These are phyloP conservation scores for Portevinia maculata DNA, from an alignment of 2,888 invertebrate species.

Conservation along the genomic window DNA sequence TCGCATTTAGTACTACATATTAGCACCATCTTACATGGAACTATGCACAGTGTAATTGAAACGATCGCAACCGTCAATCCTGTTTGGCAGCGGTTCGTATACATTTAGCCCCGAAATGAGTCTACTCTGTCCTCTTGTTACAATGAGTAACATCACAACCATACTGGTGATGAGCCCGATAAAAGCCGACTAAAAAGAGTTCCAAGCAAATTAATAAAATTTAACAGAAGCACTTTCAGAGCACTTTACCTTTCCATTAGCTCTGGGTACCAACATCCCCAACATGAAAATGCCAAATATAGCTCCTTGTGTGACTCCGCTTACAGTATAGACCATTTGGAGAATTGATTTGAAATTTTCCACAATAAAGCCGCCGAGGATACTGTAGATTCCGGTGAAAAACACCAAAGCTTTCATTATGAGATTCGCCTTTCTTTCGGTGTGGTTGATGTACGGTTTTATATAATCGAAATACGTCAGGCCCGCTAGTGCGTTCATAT, in stretches of 20 bases:
- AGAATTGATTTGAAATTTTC: slow-evolving; percentile 83
- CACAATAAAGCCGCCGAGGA: slow-evolving; percentile 82
- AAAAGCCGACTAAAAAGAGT: slow-evolving; percentile 77
- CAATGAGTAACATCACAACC: slow-evolving; percentile 76
- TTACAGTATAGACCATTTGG: slow-evolving; percentile 81
- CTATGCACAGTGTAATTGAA: slow-evolving; percentile 72
- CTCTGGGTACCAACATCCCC: slow-evolving; percentile 86
- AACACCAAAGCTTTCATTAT: slow-evolving; percentile 82
- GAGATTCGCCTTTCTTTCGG: slow-evolving; percentile 81
- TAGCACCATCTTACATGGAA: slow-evolving; percentile 19
- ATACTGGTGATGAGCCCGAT: slow-evolving; percentile 77
- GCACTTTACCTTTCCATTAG: slow-evolving; percentile 80
- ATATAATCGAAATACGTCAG: slow-evolving; percentile 84
- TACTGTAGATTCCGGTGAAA: slow-evolving; percentile 84
- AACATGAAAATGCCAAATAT: slow-evolving; percentile 86
- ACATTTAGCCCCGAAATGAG: slow-evolving; percentile 75
- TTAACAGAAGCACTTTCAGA: too few species aligned
- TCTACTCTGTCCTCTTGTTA: slow-evolving; percentile 76
- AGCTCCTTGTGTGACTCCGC: slow-evolving; percentile 84
- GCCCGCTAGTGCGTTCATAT: slow-evolving; percentile 83
- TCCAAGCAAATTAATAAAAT: not conserved
- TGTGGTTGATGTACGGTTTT: slow-evolving; percentile 77
- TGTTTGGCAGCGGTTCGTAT: slow-evolving; percentile 76
- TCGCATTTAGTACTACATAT: not conserved
- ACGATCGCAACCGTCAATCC: slow-evolving; percentile 77